These are phyloP conservation scores for Rhipidura dahli DNA, from an alignment of 2,113 vertebrate species.

Conservation along the genomic window DNA sequence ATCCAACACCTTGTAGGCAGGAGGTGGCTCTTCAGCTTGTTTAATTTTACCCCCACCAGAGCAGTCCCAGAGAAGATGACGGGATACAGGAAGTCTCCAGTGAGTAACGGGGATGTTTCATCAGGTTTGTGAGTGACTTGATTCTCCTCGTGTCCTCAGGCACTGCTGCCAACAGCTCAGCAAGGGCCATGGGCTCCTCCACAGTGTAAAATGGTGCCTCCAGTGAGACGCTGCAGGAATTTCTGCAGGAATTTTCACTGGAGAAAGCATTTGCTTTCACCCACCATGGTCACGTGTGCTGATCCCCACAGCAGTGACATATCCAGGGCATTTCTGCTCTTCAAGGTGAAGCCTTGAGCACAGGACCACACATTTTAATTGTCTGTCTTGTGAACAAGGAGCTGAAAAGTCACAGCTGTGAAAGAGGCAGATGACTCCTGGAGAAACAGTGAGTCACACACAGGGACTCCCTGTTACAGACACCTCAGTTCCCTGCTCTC, in stretches of 20 bases:
- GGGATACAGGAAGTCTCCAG: neutral
- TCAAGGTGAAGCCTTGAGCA: neutral
- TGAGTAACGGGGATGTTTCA: neutral
- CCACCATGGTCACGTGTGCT: rapidly evolving
- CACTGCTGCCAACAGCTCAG: neutral
- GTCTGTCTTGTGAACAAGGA: neutral
- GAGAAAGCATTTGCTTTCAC: neutral
- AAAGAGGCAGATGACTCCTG: neutral
- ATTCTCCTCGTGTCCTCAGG: neutral
- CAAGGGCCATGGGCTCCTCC: neutral
- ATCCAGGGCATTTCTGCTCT: neutral
- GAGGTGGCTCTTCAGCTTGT: neutral
- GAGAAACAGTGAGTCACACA: neutral
- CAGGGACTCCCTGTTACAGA: neutral
- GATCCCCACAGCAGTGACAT: neutral
- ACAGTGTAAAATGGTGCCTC: neutral
- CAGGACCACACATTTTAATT: neutral
- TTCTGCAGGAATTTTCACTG: neutral
- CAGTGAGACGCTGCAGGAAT: neutral
- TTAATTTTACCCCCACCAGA: constrained; percentile 3
- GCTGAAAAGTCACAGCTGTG: neutral
- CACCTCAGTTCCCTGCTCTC: neutral
- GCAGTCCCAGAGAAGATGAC: neutral
- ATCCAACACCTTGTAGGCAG: neutral
- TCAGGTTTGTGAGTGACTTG: neutral